Evolutionary conservation across 2,113 vertebrate species (phyloP).

Genomic region (Eurystomus gularis): DNA sequence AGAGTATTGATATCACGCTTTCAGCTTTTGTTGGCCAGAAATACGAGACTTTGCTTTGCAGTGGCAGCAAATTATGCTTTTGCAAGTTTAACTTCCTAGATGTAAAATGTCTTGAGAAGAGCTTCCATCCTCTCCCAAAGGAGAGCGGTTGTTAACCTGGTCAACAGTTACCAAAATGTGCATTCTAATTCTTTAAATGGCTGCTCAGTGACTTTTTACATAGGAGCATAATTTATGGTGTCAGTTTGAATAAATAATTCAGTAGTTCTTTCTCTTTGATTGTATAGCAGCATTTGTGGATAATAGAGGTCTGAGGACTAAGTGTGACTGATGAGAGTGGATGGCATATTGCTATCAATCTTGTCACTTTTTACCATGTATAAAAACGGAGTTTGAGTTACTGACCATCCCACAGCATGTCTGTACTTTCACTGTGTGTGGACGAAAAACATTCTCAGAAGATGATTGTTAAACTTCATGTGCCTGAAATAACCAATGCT

Average conservation of each 20-base stretch:
- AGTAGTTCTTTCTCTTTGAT: slow-evolving; percentile 42
- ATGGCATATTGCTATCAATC: not conserved
- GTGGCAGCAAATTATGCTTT: not conserved
- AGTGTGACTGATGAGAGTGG: slow-evolving; percentile 47
- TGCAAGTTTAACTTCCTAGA: not conserved
- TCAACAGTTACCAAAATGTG: not conserved
- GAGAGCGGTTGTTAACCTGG: not conserved
- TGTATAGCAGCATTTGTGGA: slow-evolving; percentile 33
- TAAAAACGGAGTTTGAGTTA: slow-evolving; percentile 41
- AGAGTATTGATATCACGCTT: not conserved
- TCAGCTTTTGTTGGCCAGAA: not conserved
- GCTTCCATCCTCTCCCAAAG: not conserved
- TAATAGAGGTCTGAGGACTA: slow-evolving; percentile 37
- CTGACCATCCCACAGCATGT: not conserved
- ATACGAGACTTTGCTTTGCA: not conserved
- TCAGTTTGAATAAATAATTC: slow-evolving; percentile 67
- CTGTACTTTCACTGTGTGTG: not conserved
- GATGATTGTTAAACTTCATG: not conserved
- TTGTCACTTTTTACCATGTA: not conserved
- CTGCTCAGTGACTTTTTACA: slow-evolving; percentile 43
- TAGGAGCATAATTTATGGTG: slow-evolving; percentile 28
- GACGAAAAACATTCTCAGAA: not conserved
- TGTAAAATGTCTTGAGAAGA: not conserved
- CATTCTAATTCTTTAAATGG: slow-evolving; percentile 16
- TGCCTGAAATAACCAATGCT: not conserved